A percentile compares a stretch with the other conserved stretches of the same genome.
Conservation (phyloP, 2,797 vertebrate species). For the Falco columbarius region DNA sequence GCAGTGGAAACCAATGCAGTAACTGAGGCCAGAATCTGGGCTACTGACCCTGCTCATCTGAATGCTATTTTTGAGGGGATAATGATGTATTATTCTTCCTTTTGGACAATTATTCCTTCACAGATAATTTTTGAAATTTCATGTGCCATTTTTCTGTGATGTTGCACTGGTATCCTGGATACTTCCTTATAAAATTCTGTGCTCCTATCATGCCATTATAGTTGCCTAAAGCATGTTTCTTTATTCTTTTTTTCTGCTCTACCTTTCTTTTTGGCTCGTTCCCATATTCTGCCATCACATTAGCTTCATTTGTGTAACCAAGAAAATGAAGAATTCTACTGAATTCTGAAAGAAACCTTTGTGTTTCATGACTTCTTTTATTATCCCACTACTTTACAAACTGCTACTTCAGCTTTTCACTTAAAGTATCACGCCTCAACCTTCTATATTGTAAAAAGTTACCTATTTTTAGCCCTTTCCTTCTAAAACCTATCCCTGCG, state of each 20-base stretch:
- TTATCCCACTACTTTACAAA: constrained; percentile 6
- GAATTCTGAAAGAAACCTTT: constrained; percentile 46
- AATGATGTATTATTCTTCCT: constrained; percentile 27
- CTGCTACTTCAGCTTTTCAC: constrained; percentile 21
- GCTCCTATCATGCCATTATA: constrained; percentile 26
- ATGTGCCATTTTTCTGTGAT: constrained; percentile 13
- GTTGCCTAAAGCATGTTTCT: constrained; percentile 34
- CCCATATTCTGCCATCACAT: constrained; percentile 23
- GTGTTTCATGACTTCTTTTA: constrained; percentile 8
- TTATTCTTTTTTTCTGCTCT: constrained; percentile 27
- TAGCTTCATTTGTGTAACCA: constrained; percentile 42
- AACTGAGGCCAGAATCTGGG: constrained; percentile 28
- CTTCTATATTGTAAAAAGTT: background rate
- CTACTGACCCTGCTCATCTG: constrained; percentile 44
- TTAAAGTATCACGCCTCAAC: background rate
- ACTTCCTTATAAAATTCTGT: constrained; percentile 26
- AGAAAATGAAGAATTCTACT: constrained; percentile 44
- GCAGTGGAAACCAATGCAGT: background rate
- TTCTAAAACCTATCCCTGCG: background rate
- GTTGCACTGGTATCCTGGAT: constrained; percentile 48
- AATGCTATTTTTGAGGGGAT: constrained; percentile 31
- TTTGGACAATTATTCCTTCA: constrained; percentile 54
- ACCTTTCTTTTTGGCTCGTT: constrained; percentile 25
- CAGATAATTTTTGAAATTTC: constrained; percentile 41
- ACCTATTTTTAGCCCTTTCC: constrained; percentile 43